These are phyloP conservation scores for Globodera ellingtonae DNA, from an alignment of 1,140 invertebrate genomes.

Conservation along the genomic window DNA sequence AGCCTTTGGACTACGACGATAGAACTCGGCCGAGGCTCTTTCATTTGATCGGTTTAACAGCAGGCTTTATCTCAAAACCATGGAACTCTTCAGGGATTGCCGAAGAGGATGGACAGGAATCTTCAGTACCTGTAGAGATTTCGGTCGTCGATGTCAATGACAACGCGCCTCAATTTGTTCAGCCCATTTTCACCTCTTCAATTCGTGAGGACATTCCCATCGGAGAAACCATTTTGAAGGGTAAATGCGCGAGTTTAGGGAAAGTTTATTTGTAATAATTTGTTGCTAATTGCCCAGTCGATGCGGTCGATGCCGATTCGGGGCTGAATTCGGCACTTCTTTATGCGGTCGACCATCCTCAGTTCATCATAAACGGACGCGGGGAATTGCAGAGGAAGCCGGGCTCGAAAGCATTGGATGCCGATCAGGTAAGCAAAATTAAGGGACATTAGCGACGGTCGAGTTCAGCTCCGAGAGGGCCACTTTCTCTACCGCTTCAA, in stretches of 20 bases:
- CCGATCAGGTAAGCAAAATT: slow-evolving; percentile 38
- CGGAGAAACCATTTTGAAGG: slow-evolving; percentile 50
- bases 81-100: slow-evolving; percentile 45
- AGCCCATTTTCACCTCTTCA: slow-evolving; percentile 77
- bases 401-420: slow-evolving; percentile 49
- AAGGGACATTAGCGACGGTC: background rate
- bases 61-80: background rate
- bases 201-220: slow-evolving; percentile 77
- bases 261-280: background rate
- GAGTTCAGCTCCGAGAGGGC: slow-evolving; percentile 44
- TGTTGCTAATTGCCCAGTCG: slow-evolving; percentile 36
- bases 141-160: slow-evolving; percentile 85
- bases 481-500: slow-evolving; percentile 74
- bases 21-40: slow-evolving; percentile 50
- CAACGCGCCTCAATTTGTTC: slow-evolving; percentile 81
- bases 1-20: slow-evolving; percentile 58
- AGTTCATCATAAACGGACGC: slow-evolving; percentile 55
- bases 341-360: slow-evolving; percentile 53
- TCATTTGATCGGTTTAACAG: slow-evolving; percentile 47
- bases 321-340: slow-evolving; percentile 51
- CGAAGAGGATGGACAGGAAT: slow-evolving; percentile 49
- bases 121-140: slow-evolving; percentile 70
- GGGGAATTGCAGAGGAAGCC: slow-evolving; percentile 50
- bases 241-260: background rate
- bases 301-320: slow-evolving; percentile 54